phyloP scores from a whole-genome alignment of 2,113 vertebrate species.

The Tragelaphus strepsiceros region DNA sequence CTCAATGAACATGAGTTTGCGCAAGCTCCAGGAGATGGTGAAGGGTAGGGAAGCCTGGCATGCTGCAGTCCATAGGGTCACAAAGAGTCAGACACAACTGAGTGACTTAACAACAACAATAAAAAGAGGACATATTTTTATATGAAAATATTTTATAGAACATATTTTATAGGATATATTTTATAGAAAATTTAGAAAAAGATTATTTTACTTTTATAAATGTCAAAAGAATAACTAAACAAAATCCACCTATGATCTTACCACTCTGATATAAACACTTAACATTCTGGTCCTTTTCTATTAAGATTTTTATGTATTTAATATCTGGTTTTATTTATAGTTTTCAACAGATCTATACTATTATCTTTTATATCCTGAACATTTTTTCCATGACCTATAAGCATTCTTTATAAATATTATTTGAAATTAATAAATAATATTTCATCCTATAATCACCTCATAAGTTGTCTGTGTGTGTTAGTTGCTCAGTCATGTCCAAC shows the following conservation, averaged over 20 bases:
- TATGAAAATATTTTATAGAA: too few species aligned
- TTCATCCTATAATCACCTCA: not conserved
- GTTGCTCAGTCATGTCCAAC: not conserved
- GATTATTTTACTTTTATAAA: not conserved
- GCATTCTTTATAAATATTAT: not conserved
- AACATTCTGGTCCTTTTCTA: not conserved
- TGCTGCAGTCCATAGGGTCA: not conserved
- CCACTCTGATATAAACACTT: not conserved
- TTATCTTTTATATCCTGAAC: not conserved
- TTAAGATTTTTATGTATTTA: slow-evolving; percentile 23
- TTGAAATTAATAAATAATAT: not conserved
- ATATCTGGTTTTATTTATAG: not conserved
- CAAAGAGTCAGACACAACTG: not conserved
- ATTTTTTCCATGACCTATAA: not conserved
- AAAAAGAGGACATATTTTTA: not conserved
- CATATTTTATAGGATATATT: too few species aligned
- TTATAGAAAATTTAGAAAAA: not conserved
- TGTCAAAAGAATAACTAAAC: not conserved
- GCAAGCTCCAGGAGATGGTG: not conserved
- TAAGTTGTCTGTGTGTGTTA: not conserved
- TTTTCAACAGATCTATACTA: not conserved
- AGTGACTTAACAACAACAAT: not conserved
- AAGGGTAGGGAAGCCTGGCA: not conserved
- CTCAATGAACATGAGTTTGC: not conserved
- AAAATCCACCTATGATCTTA: not conserved